Evolutionary conservation across 64 coral and sea anemone species (phyloP).

Genomic region (Actinia equina): DNA sequence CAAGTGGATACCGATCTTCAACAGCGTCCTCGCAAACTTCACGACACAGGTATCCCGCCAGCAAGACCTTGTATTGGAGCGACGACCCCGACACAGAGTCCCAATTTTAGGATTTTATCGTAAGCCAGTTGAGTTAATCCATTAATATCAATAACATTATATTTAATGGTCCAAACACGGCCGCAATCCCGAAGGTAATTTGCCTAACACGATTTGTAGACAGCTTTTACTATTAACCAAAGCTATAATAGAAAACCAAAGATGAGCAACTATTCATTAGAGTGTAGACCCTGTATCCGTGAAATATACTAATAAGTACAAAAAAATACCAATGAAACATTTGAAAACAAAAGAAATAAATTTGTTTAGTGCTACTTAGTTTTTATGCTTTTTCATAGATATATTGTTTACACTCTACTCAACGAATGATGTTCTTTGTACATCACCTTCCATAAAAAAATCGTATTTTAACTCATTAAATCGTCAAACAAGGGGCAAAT

Average conservation of each 20-base stretch:
- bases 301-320: too few relatives aligned
- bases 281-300: neutral
- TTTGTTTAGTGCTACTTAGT: too few relatives aligned
- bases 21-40: constrained; percentile 58
- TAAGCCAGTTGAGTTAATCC: neutral
- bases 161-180: constrained; percentile 1
- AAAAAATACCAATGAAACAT: too few relatives aligned
- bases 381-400: too few relatives aligned
- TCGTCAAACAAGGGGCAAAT: neutral
- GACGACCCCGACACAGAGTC: constrained; percentile 82
- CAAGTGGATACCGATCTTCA: constrained; percentile 81
- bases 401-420: neutral
- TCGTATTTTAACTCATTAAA: neutral
- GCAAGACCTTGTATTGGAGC: constrained; percentile 67
- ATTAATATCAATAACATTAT: neutral
- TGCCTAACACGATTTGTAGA: neutral
- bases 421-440: neutral
- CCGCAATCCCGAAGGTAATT: neutral
- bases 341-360: too few relatives aligned
- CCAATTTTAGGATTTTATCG: constrained; percentile 32
- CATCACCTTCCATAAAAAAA: neutral
- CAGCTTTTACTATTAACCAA: neutral
- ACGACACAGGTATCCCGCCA: constrained; percentile 40
- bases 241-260: neutral
- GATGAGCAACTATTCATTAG: neutral